Evolutionary conservation across 2,888 invertebrate species (phyloP).

Genomic region (Patella ulyssiponensis): DNA sequence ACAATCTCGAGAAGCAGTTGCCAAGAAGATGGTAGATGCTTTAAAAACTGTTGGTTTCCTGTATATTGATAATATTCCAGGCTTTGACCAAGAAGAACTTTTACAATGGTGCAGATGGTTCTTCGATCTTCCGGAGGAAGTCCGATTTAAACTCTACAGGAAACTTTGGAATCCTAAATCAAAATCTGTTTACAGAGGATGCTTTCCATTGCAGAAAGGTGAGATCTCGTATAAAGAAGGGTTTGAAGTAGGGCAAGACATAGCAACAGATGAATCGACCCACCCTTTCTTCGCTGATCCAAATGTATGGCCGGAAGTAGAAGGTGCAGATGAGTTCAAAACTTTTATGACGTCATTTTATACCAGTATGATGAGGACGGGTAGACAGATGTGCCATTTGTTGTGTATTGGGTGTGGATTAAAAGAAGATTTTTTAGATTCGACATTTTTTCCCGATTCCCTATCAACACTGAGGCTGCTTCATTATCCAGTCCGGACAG

Average conservation of each 20-base stretch:
- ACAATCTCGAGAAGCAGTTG: conserved; percentile 37
- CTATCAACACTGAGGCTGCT: conserved; percentile 52
- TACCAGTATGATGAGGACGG: conserved; percentile 38
- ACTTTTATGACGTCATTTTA: conserved; percentile 40
- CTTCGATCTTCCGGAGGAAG: conserved; percentile 42
- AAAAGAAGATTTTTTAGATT: conserved; percentile 48
- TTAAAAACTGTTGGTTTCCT: conserved; percentile 54
- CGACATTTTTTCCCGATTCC: conserved; percentile 47
- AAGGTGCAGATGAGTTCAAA: conserved; percentile 45
- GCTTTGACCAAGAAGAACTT: conserved; percentile 45
- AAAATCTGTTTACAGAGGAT: conserved; percentile 51
- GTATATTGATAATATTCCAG: conserved; percentile 48
- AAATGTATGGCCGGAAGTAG: conserved; percentile 50
- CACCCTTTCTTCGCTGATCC: conserved; percentile 50
- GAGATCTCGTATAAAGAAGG: conserved; percentile 55
- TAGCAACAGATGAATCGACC: conserved; percentile 39
- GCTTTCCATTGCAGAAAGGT: conserved; percentile 49
- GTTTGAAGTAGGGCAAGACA: conserved; percentile 49
- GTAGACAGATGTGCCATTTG: conserved; percentile 47
- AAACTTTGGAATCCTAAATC: conserved; percentile 47
- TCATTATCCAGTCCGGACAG: conserved; percentile 54
- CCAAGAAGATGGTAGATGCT: conserved; percentile 44
- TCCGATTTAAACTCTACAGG: conserved; percentile 39
- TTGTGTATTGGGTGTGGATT: conserved; percentile 50
- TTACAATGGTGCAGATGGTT: conserved; percentile 47